Conservation (phyloP, 2,888 invertebrate genomes). For the Folsomia manolachei region DNA sequence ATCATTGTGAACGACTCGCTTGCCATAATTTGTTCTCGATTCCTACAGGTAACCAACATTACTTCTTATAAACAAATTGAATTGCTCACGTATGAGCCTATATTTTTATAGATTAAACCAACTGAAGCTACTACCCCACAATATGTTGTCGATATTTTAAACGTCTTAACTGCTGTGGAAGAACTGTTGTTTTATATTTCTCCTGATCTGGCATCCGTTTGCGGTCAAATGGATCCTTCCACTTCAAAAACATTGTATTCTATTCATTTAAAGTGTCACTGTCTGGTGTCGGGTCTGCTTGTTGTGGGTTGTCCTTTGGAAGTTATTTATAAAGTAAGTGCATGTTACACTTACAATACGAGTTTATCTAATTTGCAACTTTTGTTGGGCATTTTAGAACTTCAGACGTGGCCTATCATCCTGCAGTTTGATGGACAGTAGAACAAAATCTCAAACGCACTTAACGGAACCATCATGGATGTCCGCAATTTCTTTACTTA, state of each 20-base stretch:
- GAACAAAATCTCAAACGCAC: constrained; percentile 30
- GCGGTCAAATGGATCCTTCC: constrained; percentile 45
- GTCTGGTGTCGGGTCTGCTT: constrained; percentile 70
- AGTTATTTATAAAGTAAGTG: constrained; percentile 68
- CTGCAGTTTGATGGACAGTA: constrained; percentile 42
- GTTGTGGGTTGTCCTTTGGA: constrained; percentile 73
- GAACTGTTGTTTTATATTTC: constrained; percentile 71
- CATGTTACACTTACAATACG: neutral
- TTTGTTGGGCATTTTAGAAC: constrained; percentile 21
- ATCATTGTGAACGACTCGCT: constrained; percentile 83
- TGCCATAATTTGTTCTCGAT: constrained; percentile 74
- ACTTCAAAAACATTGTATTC: constrained; percentile 67
- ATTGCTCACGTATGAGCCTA: too few relatives aligned
- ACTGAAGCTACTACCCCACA: constrained; percentile 61
- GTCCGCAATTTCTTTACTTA: constrained; percentile 38
- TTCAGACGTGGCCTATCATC: constrained; percentile 47
- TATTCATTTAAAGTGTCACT: constrained; percentile 78
- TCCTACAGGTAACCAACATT: constrained; percentile 75
- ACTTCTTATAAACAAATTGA: too few relatives aligned
- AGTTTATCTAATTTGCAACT: constrained; percentile 5
- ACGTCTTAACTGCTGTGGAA: constrained; percentile 71
- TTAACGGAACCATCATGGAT: constrained; percentile 46
- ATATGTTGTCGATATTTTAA: constrained; percentile 71
- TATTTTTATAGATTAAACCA: constrained; percentile 63
- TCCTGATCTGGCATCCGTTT: constrained; percentile 58